Percentiles rank a stretch among this genome's conserved stretches.
Conservation (phyloP, 2,797 vertebrate species). For the Syncerus caffer region DNA sequence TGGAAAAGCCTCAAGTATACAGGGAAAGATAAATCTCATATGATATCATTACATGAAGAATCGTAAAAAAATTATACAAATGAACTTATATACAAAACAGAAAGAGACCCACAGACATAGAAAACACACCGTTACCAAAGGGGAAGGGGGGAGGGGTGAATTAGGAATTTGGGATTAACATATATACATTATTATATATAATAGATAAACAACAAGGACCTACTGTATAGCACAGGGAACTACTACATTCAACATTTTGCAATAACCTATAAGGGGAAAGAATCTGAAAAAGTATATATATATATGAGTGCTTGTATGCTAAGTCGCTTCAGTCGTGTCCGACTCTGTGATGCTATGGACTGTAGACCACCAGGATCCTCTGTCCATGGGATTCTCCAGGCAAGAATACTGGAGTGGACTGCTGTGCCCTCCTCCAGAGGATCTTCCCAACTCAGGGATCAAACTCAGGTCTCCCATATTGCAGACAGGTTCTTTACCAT, state of each 20-base stretch:
- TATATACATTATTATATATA: not conserved
- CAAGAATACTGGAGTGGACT: not conserved
- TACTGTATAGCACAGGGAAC: not conserved
- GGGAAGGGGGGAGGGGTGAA: not conserved
- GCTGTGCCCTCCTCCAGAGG: not conserved
- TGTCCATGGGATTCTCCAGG: not conserved
- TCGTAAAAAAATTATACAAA: not conserved
- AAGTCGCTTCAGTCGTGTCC: accelerated
- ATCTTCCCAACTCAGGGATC: not conserved
- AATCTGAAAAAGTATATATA: not conserved
- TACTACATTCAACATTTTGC: not conserved
- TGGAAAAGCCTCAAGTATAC: not conserved
- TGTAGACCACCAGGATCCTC: not conserved
- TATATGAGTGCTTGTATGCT: not conserved
- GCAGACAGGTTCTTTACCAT: not conserved
- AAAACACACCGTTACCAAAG: not conserved
- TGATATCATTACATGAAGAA: not conserved
- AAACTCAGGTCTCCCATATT: not conserved
- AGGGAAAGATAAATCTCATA: not conserved
- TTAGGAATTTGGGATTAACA: not conserved
- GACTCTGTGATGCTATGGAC: not conserved
- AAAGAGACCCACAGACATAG: not conserved
- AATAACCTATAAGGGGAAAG: not conserved
- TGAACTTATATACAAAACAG: not conserved
- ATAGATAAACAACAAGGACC: not conserved